Base-by-base conservation (phyloP, 2,797 vertebrate genomes). In the Fundulus diaphanus region DNA sequence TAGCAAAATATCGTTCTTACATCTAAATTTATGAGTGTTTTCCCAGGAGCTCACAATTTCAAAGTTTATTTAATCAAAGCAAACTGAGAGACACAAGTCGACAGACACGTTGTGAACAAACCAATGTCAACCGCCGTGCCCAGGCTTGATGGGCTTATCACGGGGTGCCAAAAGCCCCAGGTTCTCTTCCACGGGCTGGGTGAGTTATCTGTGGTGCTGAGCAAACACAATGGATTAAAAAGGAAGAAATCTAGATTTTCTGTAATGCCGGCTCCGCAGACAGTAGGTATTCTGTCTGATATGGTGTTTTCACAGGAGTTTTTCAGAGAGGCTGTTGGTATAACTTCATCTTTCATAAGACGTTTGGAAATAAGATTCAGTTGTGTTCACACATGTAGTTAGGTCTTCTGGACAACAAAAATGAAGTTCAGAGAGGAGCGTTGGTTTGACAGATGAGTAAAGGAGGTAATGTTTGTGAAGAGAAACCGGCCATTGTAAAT, bases 41-140 rank as follows among this genome's bases (percentile, higher is more conserved):
- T 83, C 73, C 65, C 56, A 74, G 82, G 79, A 75, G 82, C 74
- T 81, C 87, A 78, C 84, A 80, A 90, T 91, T 90, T 86, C 66
- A 89, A 77, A 63, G 86, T 92, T 92, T 90, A 90, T 88, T 90
- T 90, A 87, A 93, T 91, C 83, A 76, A 77, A 74, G 70, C 35
- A 31, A 87, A 88, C 76, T 82, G 72, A 87, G 79, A 88, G 63
- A 37, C 69, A 63, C 75, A 78, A 86, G 90, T 82, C 74, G 79
- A 84, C 85, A 78, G 81, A 83, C 87, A 82, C 78, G 86, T 87
- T 85, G 74, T 37, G 81, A 89, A 87, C 78, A 86, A 87, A 82
- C 81, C 81, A 33, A 73, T 73, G 70, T 85, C 72, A 71, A 76
- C 79, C 54, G 65, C 80, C 59, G 0, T 88, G 91, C 82, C 86